Evolutionary conservation across 1,140 invertebrate genomes (phyloP).

Genomic region (Aethina tumida): DNA sequence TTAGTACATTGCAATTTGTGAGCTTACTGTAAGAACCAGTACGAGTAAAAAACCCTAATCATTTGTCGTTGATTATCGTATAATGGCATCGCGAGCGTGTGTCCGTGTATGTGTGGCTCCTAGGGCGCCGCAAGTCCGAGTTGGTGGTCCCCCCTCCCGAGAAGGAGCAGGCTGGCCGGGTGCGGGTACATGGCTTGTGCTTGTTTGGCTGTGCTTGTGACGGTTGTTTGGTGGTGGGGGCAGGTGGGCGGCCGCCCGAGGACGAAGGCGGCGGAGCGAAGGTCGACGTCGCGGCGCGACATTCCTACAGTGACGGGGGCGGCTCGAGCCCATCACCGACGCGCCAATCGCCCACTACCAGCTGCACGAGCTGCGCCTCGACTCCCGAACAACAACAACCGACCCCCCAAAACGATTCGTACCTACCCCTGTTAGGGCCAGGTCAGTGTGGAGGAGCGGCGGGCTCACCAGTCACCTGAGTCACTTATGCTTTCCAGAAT

Average conservation of each 20-base stretch:
- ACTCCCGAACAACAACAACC: slow-evolving; percentile 18
- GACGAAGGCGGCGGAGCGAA: slow-evolving; percentile 14
- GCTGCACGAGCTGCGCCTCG: slow-evolving; percentile 15
- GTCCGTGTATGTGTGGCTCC: too few species aligned
- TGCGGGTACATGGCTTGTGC: slow-evolving; percentile 21
- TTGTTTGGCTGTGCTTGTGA: slow-evolving; percentile 29
- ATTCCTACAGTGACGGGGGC: slow-evolving; percentile 13
- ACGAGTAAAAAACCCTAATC: too few species aligned
- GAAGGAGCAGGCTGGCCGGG: not conserved
- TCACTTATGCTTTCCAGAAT: slow-evolving; percentile 9
- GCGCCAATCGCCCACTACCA: slow-evolving; percentile 19
- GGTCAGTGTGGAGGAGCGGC: slow-evolving; percentile 29
- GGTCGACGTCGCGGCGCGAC: not conserved
- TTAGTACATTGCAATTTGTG: too few species aligned
- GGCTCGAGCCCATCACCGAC: slow-evolving; percentile 20
- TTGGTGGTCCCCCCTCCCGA: too few species aligned
- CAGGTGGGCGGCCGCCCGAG: slow-evolving; percentile 24
- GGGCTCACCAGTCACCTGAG: slow-evolving; percentile 12
- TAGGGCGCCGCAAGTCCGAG: too few species aligned
- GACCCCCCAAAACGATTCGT: slow-evolving; percentile 14
- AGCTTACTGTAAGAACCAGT: too few species aligned
- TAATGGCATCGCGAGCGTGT: too few species aligned
- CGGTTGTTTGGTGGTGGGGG: slow-evolving; percentile 27
- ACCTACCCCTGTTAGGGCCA: slow-evolving; percentile 28
- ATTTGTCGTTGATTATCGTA: too few species aligned